Conservation (phyloP, 2,888 invertebrate genomes). For the Nomada hirtipes region DNA sequence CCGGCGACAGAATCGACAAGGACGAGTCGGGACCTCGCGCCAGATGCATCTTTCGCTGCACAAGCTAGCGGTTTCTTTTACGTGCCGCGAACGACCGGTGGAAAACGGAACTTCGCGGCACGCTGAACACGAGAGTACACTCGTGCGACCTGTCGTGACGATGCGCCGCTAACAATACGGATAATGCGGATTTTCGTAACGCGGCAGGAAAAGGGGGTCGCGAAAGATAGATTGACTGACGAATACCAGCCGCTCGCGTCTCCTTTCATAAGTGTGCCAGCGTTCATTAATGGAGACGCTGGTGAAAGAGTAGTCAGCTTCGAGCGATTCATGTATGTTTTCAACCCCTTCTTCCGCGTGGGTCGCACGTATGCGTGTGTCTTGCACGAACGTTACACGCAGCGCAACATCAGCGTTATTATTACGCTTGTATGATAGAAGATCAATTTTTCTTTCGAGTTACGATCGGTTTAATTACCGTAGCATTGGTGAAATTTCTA, state of each 20-base stretch:
- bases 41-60: slow-evolving; percentile 83
- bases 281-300: slow-evolving; percentile 41
- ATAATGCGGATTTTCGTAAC: slow-evolving; percentile 68
- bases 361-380: too few species aligned
- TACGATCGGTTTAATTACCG: not conserved
- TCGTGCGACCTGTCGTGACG: slow-evolving; percentile 72
- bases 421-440: too few species aligned
- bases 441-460: too few species aligned
- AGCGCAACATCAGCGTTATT: too few species aligned
- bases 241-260: slow-evolving; percentile 20
- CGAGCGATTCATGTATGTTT: not conserved
- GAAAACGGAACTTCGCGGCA: slow-evolving; percentile 74
- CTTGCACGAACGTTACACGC: too few species aligned
- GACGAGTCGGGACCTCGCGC: slow-evolving; percentile 82
- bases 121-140: slow-evolving; percentile 62
- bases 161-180: slow-evolving; percentile 69
- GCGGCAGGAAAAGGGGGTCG: slow-evolving; percentile 63
- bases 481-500: not conserved
- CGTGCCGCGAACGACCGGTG: slow-evolving; percentile 60
- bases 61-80: slow-evolving; percentile 74
- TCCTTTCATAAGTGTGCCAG: not conserved
- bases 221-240: slow-evolving; percentile 52
- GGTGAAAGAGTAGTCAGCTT: slow-evolving; percentile 9
- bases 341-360: too few species aligned
- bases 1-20: slow-evolving; percentile 79